These are phyloP conservation scores for Sparus aurata DNA, from an alignment of 2,797 vertebrate genomes.

Conservation along the genomic window DNA sequence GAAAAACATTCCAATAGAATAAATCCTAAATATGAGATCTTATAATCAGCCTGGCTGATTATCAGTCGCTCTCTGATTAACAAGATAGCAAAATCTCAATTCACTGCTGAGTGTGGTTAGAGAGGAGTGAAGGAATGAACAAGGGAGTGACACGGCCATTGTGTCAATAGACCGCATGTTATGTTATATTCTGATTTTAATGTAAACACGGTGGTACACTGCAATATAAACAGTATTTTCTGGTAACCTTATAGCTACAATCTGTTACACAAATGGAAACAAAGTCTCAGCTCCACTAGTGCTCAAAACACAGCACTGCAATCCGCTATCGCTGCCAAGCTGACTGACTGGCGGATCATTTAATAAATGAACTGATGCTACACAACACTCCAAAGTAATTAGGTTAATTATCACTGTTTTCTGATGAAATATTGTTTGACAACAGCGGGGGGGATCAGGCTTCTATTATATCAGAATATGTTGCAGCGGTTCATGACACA, in stretches of 20 bases:
- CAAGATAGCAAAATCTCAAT: conserved; percentile 7
- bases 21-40: too few relatives aligned
- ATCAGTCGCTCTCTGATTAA: not conserved
- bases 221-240: not conserved
- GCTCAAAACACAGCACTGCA: not conserved
- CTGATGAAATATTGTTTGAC: not conserved
- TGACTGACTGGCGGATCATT: not conserved
- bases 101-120: not conserved
- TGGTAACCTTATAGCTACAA: not conserved
- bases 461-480: not conserved
- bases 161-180: not conserved
- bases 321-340: not conserved
- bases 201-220: not conserved
- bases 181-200: not conserved
- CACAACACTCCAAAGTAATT: not conserved
- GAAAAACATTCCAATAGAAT: too few relatives aligned
- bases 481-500: conserved; percentile 11
- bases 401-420: not conserved
- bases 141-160: not conserved
- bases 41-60: too few relatives aligned
- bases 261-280: not conserved
- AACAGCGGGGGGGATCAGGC: not conserved
- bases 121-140: not conserved
- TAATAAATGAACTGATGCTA: not conserved
- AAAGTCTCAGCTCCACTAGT: not conserved